Percentiles rank a stretch among this genome's conserved stretches.
phyloP scores from a whole-genome alignment of 2,888 invertebrate species.

The Andrena praecox region DNA sequence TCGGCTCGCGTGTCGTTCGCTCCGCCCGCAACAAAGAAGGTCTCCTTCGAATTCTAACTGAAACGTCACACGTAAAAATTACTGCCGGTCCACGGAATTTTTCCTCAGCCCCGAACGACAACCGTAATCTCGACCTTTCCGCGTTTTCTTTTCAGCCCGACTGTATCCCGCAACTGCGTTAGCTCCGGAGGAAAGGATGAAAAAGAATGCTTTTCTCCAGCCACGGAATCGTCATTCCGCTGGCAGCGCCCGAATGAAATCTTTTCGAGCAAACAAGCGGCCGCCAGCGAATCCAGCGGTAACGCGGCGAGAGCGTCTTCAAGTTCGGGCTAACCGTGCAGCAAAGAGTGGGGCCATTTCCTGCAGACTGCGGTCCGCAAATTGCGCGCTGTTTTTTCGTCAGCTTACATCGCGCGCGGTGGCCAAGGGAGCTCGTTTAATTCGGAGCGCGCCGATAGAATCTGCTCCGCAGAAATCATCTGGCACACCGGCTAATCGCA shows the following conservation, averaged over 20 bases:
- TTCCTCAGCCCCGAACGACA: neutral
- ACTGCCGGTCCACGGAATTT: neutral
- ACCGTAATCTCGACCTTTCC: neutral
- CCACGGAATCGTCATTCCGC: slow-evolving; percentile 13
- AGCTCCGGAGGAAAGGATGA: neutral
- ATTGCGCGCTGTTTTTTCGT: slow-evolving; percentile 55
- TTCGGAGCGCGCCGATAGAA: slow-evolving; percentile 75
- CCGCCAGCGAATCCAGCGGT: neutral
- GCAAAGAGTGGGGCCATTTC: slow-evolving; percentile 34
- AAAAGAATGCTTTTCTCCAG: neutral
- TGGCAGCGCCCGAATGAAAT: slow-evolving; percentile 6
- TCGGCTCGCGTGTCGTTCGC: neutral
- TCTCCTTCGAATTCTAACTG: neutral
- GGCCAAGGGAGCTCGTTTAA: slow-evolving; percentile 78
- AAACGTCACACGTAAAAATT: neutral
- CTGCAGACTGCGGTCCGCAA: slow-evolving; percentile 55
- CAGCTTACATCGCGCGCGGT: slow-evolving; percentile 69
- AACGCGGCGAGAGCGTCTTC: slow-evolving; percentile 17
- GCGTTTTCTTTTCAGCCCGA: neutral
- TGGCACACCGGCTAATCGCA: slow-evolving; percentile 71
- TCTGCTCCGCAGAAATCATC: slow-evolving; percentile 26
- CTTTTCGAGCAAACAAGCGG: slow-evolving; percentile 11
- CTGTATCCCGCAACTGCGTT: neutral
- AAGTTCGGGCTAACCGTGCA: slow-evolving; percentile 1
- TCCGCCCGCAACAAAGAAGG: no score